phyloP scores from a whole-genome alignment of 2,797 vertebrate species.

The Falco biarmicus region DNA sequence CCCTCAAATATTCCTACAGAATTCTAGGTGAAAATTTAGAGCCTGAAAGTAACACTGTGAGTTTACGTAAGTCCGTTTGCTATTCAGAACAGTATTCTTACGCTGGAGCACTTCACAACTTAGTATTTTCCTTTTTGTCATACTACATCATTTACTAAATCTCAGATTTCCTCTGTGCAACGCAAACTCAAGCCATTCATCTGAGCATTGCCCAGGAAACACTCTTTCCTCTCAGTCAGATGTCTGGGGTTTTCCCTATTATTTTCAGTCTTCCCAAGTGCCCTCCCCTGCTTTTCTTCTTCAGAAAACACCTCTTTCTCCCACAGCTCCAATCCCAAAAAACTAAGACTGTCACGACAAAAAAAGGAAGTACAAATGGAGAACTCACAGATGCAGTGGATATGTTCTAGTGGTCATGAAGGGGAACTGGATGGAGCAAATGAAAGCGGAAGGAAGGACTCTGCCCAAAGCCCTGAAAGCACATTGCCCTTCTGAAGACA shows the following conservation, averaged over 20 bases:
- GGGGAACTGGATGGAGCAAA: slow-evolving; percentile 6
- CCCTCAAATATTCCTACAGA: not conserved
- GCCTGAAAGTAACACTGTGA: not conserved
- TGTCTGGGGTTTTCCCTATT: not conserved
- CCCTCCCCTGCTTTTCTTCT: not conserved
- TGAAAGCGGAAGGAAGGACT: not conserved
- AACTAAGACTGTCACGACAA: not conserved
- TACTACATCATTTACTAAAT: not conserved
- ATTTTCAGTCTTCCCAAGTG: not conserved
- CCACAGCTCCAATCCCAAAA: not conserved
- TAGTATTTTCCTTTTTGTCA: not conserved
- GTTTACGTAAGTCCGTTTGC: not conserved
- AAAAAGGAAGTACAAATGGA: not conserved
- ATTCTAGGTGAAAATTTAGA: not conserved
- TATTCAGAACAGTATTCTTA: not conserved
- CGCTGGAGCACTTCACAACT: not conserved
- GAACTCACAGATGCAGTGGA: slow-evolving; percentile 8
- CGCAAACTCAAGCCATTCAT: not conserved
- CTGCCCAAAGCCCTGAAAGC: not conserved
- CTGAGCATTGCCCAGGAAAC: not conserved
- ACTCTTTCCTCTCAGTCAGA: not conserved
- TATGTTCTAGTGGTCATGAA: not conserved
- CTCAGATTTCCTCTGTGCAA: not conserved
- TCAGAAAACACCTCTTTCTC: not conserved
- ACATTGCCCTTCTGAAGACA: not conserved